phyloP scores from a whole-genome alignment of 2,113 vertebrate genomes.

The Pseudopodoces humilis region DNA sequence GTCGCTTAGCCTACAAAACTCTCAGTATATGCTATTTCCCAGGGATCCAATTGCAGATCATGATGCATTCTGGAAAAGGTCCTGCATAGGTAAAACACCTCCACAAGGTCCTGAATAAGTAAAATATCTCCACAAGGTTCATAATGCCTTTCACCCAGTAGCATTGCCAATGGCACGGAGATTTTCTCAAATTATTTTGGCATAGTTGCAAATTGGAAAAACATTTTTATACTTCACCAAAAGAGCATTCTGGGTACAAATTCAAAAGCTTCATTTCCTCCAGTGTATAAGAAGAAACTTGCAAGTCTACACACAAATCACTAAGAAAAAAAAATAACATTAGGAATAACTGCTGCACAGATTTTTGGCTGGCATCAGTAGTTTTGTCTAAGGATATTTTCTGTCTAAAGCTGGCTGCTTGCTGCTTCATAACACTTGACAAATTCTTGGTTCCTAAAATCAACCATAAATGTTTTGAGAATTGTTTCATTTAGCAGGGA shows the following conservation, averaged over 20 bases:
- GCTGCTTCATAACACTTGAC: slow-evolving; percentile 66
- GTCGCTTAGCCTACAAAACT: background rate
- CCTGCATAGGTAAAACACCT: background rate
- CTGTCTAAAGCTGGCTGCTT: slow-evolving; percentile 43
- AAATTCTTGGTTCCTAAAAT: slow-evolving; percentile 71
- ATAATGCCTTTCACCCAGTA: background rate
- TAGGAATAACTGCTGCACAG: slow-evolving; percentile 37
- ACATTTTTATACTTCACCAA: slow-evolving; percentile 17
- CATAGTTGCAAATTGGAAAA: slow-evolving; percentile 12
- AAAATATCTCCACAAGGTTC: background rate
- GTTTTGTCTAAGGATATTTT: slow-evolving; percentile 61
- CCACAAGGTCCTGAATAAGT: background rate
- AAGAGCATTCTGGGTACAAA: slow-evolving; percentile 38
- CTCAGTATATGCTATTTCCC: background rate
- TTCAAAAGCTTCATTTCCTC: slow-evolving; percentile 34
- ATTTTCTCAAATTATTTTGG: slow-evolving; percentile 21
- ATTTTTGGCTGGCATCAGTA: slow-evolving; percentile 56
- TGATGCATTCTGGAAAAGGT: background rate
- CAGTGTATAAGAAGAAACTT: slow-evolving; percentile 1
- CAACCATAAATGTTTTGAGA: slow-evolving; percentile 61
- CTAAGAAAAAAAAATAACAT: background rate
- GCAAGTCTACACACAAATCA: slow-evolving; percentile 26
- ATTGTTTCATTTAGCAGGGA: slow-evolving; percentile 64
- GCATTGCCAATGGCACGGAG: background rate
- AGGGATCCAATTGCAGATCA: background rate